Evolutionary conservation across 2,888 invertebrate genomes (phyloP), one percentile per base, ranked within the genome.

Genomic region (Lucinisca nassula): DNA sequence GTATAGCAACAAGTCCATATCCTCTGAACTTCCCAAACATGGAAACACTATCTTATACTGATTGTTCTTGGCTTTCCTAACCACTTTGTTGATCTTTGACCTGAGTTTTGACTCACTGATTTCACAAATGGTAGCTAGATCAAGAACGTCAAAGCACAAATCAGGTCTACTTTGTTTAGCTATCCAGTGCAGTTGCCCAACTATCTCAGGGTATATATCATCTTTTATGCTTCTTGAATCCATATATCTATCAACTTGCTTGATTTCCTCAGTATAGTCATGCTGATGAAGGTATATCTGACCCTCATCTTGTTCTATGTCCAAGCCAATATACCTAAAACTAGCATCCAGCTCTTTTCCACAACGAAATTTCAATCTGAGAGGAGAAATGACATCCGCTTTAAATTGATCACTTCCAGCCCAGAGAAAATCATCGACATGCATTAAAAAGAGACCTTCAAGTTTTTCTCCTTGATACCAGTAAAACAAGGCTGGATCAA

Each of bases 351-450:
- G 14, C 27, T 79, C 38, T 74, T 85, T 84, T 38, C 89, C 88
- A 74, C 74, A 77, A 12, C 35, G 58, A 78, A 89, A 87, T 58
- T 70, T 82, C 27, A 32, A 32, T 38, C 76, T 76, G n/a, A 91
- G 37, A 14, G 76, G 32, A 32, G 45, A 24, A 24, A 89, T 77
- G 6, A 89, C 86, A 0, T 55, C 73, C 12, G 78, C n/a, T 51
- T 85, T 76, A 73, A 89, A 89, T 10, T 49, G 27, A n/a, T 27
- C 38, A 51, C 61, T 73, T n/a, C 90, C 88, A 49, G 77, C 84
- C 86, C 87, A 86, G 0, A 90, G 67, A 70, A 87, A 88, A 51
- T 91, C 85, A 77, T 90, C 89, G 8, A 90, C 84, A 84, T 90
- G 90, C 72, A 81, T 61, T 14, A 84, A 35, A 37, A 90, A 77